Percentiles rank a stretch among this genome's conserved stretches.
Conservation (phyloP, 2,113 vertebrate genomes). For the Psittacula cyanocephala region DNA sequence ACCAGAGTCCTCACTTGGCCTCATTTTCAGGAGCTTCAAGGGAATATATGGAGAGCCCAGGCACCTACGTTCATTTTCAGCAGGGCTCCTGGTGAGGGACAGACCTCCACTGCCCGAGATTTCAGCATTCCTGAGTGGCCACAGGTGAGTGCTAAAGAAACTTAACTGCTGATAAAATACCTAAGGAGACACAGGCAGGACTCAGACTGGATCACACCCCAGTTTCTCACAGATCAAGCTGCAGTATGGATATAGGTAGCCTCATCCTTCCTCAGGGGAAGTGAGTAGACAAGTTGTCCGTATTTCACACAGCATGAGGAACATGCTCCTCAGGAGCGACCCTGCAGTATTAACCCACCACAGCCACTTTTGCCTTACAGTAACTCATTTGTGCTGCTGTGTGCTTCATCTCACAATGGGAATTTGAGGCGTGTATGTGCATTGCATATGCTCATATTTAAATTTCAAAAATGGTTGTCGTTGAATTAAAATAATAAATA, state of each 20-base stretch:
- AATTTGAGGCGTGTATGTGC: neutral
- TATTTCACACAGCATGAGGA: accelerated
- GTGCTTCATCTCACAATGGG: neutral
- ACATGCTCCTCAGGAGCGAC: neutral
- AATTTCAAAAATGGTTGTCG: neutral
- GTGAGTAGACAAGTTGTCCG: neutral
- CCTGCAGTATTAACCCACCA: neutral
- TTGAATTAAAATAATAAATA: neutral
- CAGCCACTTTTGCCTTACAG: neutral
- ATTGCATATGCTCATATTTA: neutral
- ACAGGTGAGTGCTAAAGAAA: neutral
- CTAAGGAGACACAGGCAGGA: neutral
- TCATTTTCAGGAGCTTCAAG: neutral
- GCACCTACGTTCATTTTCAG: neutral
- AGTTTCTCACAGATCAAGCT: neutral
- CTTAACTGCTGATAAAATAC: neutral
- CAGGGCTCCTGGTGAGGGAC: neutral
- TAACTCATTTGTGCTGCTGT: neutral
- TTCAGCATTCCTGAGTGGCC: neutral
- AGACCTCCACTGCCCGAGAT: neutral
- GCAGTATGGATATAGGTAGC: neutral
- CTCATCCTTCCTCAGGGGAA: neutral
- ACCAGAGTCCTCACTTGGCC: neutral
- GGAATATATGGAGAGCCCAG: neutral
- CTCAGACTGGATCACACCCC: neutral